A percentile compares a stretch with the other conserved stretches of the same genome.
Evolutionary conservation across 2,888 invertebrate species (phyloP).

Genomic region (Trachelus stipa): DNA sequence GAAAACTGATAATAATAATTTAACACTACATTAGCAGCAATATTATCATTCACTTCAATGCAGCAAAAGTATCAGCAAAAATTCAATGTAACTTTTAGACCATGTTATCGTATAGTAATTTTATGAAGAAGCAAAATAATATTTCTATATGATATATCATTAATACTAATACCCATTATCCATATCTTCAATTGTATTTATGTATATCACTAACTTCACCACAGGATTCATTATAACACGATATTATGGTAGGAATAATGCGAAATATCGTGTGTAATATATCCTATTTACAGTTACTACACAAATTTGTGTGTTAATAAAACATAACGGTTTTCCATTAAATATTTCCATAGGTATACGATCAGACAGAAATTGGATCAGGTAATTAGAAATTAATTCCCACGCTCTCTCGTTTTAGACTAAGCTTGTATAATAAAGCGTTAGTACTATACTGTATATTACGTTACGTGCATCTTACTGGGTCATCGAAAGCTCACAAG

Average conservation of each 20-base stretch:
- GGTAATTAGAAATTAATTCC: background rate
- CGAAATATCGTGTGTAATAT: background rate
- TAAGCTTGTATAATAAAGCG: background rate
- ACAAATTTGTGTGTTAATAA: background rate
- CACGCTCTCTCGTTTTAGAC: background rate
- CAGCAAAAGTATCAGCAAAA: background rate
- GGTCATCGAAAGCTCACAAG: slow-evolving; percentile 9
- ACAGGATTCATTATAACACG: background rate
- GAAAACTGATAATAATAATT: background rate
- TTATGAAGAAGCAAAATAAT: too few relatives aligned
- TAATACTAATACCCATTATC: background rate
- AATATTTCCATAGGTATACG: background rate
- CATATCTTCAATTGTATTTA: background rate
- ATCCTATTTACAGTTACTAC: background rate
- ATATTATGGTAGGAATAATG: background rate
- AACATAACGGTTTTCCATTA: background rate
- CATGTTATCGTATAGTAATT: background rate
- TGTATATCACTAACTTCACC: background rate
- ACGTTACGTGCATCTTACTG: background rate
- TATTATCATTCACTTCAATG: background rate
- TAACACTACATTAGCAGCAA: background rate
- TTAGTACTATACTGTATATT: background rate
- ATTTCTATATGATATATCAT: too few relatives aligned
- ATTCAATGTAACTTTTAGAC: background rate
- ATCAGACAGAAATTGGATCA: background rate